Conservation (phyloP, 2,797 vertebrate species). For the Poecilia picta region DNA sequence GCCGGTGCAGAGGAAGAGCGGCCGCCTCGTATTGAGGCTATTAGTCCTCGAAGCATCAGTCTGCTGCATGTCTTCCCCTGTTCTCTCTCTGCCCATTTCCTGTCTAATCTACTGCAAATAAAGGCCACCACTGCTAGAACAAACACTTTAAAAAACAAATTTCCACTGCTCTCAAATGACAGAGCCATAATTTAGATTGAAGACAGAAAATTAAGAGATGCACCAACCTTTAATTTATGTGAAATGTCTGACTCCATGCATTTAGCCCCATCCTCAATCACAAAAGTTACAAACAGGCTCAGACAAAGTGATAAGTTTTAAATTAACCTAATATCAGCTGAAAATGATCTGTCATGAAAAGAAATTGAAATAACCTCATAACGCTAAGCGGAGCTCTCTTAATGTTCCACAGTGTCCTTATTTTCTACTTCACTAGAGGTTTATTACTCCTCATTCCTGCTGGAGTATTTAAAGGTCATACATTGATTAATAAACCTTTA, state of each 20-base stretch:
- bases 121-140: background rate
- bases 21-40: background rate
- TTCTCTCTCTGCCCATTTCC: background rate
- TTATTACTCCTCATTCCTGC: constrained; percentile 39
- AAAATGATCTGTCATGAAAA: background rate
- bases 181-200: background rate
- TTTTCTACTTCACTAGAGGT: constrained; percentile 40
- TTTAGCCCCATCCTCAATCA: background rate
- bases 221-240: background rate
- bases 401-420: background rate
- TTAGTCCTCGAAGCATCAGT: background rate
- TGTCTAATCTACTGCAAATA: background rate
- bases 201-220: background rate
- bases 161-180: background rate
- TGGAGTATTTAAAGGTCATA: constrained; percentile 25
- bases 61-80: background rate
- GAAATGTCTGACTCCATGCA: background rate
- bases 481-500: constrained; percentile 46
- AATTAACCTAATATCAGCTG: background rate
- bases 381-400: constrained; percentile 11
- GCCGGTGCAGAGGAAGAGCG: background rate
- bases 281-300: background rate
- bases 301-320: background rate
- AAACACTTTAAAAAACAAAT: background rate
- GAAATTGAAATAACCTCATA: background rate